phyloP scores from a whole-genome alignment of 2,888 invertebrate species.

The Pterostichus niger region DNA sequence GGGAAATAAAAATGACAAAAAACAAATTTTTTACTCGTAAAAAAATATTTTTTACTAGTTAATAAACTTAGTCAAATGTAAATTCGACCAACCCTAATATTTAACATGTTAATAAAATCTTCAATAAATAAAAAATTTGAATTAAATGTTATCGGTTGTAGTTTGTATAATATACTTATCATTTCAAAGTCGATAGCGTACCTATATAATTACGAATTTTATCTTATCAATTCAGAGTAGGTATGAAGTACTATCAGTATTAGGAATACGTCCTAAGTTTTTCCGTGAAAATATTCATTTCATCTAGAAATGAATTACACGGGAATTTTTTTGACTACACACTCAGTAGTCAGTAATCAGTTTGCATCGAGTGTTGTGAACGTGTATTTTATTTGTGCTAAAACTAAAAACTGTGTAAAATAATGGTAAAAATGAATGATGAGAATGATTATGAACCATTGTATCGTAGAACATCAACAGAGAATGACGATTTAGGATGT shows the following conservation, averaged over 20 bases:
- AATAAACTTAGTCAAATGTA: too few relatives aligned
- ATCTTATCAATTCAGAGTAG: constrained; percentile 23
- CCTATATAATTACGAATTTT: neutral
- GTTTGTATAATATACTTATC: neutral
- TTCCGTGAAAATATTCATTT: constrained; percentile 10
- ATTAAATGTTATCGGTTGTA: neutral
- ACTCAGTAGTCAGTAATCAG: neutral
- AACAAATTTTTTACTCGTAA: too few relatives aligned
- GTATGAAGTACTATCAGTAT: neutral
- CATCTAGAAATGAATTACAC: neutral
- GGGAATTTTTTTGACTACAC: constrained; percentile 18
- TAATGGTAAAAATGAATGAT: constrained; percentile 20
- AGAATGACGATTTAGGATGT: neutral
- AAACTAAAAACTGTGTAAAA: neutral
- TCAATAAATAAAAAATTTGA: too few relatives aligned
- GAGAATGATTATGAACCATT: constrained; percentile 26
- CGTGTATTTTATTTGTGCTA: neutral
- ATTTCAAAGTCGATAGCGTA: neutral
- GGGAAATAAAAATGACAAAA: too few relatives aligned
- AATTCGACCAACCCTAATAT: too few relatives aligned
- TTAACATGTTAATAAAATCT: too few relatives aligned
- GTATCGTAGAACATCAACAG: neutral
- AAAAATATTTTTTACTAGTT: too few relatives aligned
- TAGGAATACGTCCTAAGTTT: neutral
- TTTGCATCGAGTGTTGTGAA: neutral